These are phyloP conservation scores for Spheniscus humboldti DNA, from an alignment of 2,797 vertebrate species.

Conservation along the genomic window DNA sequence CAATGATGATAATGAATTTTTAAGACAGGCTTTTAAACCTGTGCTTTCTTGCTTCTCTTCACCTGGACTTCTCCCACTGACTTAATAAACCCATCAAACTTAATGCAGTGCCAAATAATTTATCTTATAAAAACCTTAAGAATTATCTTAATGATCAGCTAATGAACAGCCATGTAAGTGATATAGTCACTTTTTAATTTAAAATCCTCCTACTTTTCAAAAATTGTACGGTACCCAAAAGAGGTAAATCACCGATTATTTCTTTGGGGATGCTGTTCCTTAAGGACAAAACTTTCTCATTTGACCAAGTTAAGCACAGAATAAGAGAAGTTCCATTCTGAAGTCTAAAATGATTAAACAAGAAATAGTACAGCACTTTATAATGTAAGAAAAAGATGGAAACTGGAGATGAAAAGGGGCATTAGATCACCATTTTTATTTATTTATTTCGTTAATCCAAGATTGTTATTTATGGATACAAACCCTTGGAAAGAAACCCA, in stretches of 20 bases:
- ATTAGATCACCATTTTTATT: background rate
- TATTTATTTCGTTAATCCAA: background rate
- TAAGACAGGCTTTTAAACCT: background rate
- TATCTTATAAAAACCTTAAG: background rate
- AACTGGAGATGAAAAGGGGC: fast-evolving
- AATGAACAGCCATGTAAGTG: background rate
- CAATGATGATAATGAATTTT: background rate
- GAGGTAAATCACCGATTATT: background rate
- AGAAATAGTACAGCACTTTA: background rate
- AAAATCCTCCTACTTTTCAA: background rate
- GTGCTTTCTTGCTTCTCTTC: background rate
- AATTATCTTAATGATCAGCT: background rate
- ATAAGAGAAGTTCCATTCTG: background rate
- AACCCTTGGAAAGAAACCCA: background rate
- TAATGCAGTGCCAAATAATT: background rate
- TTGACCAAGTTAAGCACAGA: background rate
- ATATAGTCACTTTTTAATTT: background rate
- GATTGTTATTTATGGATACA: background rate
- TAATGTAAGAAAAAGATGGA: background rate
- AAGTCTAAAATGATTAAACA: background rate
- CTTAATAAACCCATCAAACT: background rate
- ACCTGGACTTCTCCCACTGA: background rate
- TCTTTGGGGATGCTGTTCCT: background rate
- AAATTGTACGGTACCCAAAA: background rate
- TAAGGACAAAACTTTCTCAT: background rate